Evolutionary conservation across 2,113 vertebrate species (phyloP), one percentile per base, ranked within the genome.

Genomic region (Otolemur garnettii): DNA sequence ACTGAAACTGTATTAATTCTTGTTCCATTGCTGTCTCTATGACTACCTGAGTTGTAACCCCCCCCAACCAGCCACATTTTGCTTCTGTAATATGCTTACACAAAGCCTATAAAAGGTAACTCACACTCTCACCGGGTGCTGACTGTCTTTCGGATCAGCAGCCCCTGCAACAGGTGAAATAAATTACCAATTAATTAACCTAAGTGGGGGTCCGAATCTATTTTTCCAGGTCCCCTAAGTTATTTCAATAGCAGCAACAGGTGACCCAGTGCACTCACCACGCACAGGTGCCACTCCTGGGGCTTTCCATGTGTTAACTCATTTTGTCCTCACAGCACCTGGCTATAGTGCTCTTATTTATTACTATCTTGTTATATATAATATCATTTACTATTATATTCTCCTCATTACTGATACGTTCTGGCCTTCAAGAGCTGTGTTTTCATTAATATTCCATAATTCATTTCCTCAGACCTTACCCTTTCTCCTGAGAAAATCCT

Each of bases 401-500:
- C 15, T 64, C 12, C 21, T 83, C 42, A 33, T 81, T 95, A 60
- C 33, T 95, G 26, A 75, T 86, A 7, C 85, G 9, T 86, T 77
- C 53, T 57, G 38, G 10, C 24, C 57, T 74, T 72, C 14, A 62
- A 35, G 17, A 35, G 19, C 42, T 78, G 71, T 77, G 15, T 64
- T 78, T 74, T 22, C 33, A 78, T 96, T 93, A 72, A 64, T 90
- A 93, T 26, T 19, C 28, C 35, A 69, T 74, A 59, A 68, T 19
- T 19, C 9, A 22, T 66, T 82, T 93, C 38, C 19, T n/a, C n/a
- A 87, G 68, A 57, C 57, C 62, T 82, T 90, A 64, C 26, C 53
- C 60, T 87, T 95, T 82, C 68, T 71, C 82, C 11, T 53, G 33
- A 68, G 53, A n/a, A 90, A 84, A 60, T 82, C 57, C 89, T 42